A percentile compares a stretch with the other conserved stretches of the same genome.
These are phyloP conservation scores for Myoxocephalus aenaeus DNA, from an alignment of 2,797 vertebrate genomes.

Conservation along the genomic window DNA sequence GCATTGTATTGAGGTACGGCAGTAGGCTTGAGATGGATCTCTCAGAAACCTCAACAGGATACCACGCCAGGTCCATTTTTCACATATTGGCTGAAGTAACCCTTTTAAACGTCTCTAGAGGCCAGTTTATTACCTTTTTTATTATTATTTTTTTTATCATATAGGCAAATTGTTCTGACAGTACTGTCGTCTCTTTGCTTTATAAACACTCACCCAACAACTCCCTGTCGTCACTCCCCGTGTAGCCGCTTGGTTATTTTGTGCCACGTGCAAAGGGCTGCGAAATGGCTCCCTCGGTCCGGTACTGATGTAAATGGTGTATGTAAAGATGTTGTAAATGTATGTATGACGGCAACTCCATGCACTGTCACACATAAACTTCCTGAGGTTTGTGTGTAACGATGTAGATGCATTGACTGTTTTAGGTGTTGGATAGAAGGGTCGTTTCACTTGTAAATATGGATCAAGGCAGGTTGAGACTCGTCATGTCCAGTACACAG, in stretches of 20 bases:
- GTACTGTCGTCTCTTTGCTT: constrained; percentile 48
- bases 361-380: constrained; percentile 59
- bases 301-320: constrained; percentile 75
- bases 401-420: constrained; percentile 59
- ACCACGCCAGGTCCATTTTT: neutral
- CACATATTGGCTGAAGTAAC: constrained; percentile 11
- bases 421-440: constrained; percentile 51
- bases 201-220: constrained; percentile 49
- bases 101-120: constrained; percentile 29
- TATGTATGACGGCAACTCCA: constrained; percentile 65
- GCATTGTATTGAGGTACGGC: neutral
- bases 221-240: constrained; percentile 67
- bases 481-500: constrained; percentile 32
- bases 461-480: constrained; percentile 41
- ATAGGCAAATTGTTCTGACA: constrained; percentile 31
- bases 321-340: constrained; percentile 76
- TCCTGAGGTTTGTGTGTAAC: constrained; percentile 62
- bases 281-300: constrained; percentile 56
- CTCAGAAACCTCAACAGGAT: neutral
- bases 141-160: neutral
- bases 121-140: constrained; percentile 33
- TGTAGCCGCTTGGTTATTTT: constrained; percentile 58
- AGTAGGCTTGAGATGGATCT: neutral
- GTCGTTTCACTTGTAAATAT: constrained; percentile 72
- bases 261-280: constrained; percentile 58